Evolutionary conservation across 2,888 invertebrate species (phyloP).

Genomic region (Xiphydria camelus): DNA sequence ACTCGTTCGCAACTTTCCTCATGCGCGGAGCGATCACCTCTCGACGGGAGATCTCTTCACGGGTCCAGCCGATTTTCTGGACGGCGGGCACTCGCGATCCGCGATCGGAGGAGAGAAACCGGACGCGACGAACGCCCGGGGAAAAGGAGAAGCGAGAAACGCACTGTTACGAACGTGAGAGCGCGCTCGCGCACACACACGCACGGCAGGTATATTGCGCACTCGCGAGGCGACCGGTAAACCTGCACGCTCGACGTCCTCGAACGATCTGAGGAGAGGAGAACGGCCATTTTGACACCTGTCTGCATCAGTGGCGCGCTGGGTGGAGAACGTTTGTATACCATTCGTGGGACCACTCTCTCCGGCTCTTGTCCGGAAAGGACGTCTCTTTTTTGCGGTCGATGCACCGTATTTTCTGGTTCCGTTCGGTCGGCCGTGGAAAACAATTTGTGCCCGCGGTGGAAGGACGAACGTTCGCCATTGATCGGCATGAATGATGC

Average conservation of each 20-base stretch:
- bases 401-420: no score
- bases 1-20: no score
- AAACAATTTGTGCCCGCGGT: no score
- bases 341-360: not conserved
- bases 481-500: no score
- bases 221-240: conserved; percentile 23
- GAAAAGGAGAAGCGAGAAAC: not conserved
- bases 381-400: no score
- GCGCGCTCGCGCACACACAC: conserved; percentile 17
- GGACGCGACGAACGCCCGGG: not conserved
- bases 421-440: no score
- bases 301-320: conserved; percentile 35
- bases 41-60: no score
- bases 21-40: no score
- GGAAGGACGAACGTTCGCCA: no score
- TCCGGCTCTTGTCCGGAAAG: not conserved
- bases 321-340: conserved; percentile 24
- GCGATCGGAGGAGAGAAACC: not conserved
- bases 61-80: no score
- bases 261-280: conserved; percentile 40
- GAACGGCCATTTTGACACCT: conserved; percentile 39
- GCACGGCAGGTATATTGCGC: conserved; percentile 28
- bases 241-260: conserved; percentile 40
- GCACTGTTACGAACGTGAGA: conserved; percentile 1
- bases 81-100: no score